These are phyloP conservation scores for Okamejei kenojei DNA, from an alignment of 2,797 vertebrate species.

Conservation along the genomic window DNA sequence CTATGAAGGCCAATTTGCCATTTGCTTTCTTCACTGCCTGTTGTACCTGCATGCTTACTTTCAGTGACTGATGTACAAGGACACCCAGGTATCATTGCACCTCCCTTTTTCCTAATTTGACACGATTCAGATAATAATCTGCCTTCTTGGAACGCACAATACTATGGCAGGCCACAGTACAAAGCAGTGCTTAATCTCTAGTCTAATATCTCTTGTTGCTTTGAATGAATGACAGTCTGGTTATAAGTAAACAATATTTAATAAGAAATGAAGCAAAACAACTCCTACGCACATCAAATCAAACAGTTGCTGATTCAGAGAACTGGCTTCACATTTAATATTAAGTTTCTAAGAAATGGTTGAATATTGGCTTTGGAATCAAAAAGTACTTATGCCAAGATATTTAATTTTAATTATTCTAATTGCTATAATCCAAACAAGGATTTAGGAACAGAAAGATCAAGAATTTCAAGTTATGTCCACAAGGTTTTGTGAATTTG, in stretches of 20 bases:
- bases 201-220: not conserved
- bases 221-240: not conserved
- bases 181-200: not conserved
- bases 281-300: not conserved
- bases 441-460: not conserved
- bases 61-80: too few species aligned
- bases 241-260: not conserved
- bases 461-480: not conserved
- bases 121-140: too few species aligned
- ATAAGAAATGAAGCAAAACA: not conserved
- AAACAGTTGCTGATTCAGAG: not conserved
- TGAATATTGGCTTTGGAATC: not conserved
- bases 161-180: not conserved
- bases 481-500: not conserved
- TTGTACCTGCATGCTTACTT: too few species aligned
- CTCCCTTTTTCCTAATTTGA: too few species aligned
- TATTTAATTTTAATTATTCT: not conserved
- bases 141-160: not conserved
- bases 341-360: not conserved
- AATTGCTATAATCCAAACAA: constrained; percentile 14
- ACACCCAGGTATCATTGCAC: too few species aligned
- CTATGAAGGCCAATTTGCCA: too few species aligned
- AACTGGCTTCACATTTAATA: not conserved
- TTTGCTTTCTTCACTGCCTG: too few species aligned
- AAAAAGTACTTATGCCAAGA: not conserved